These are phyloP conservation scores for Lycophotia porphyrea DNA, from an alignment of 2,888 invertebrate species.

Conservation along the genomic window DNA sequence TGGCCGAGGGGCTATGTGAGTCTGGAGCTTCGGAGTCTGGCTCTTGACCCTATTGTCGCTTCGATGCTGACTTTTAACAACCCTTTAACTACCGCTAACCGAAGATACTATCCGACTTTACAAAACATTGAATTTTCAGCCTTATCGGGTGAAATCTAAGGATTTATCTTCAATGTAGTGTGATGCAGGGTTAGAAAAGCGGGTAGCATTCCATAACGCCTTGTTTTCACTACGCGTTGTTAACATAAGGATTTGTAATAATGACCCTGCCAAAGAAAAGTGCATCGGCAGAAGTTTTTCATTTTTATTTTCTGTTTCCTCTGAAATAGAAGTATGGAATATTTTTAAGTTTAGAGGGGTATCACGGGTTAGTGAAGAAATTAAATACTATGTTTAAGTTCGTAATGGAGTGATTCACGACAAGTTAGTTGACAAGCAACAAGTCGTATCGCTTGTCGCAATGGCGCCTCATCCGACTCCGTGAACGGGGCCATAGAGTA, in stretches of 20 bases:
- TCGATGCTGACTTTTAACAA: constrained; percentile 27
- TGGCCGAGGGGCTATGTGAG: not conserved
- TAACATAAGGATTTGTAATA: constrained; percentile 14
- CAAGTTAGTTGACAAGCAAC: not conserved
- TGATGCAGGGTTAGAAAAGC: not conserved
- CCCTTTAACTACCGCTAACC: not conserved
- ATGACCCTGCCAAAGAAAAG: constrained; percentile 5
- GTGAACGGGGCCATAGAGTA: not conserved
- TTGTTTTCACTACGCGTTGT: not conserved
- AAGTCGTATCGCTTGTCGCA: not conserved
- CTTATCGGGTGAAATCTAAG: fast-evolving
- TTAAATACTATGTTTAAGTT: not conserved
- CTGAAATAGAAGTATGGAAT: not conserved
- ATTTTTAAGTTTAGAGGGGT: not conserved
- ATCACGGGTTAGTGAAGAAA: not conserved
- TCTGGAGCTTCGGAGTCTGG: constrained; percentile 3
- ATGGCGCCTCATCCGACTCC: not conserved
- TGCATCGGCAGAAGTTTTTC: not conserved
- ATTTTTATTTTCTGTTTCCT: not conserved
- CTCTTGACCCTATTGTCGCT: constrained; percentile 38
- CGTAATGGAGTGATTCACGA: not conserved
- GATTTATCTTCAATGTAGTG: not conserved
- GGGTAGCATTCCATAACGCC: not conserved
- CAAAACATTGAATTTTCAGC: not conserved
- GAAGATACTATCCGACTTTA: constrained; percentile 2